These are phyloP conservation scores for Smutsia gigantea DNA, from an alignment of 2,797 vertebrate genomes.

Conservation along the genomic window DNA sequence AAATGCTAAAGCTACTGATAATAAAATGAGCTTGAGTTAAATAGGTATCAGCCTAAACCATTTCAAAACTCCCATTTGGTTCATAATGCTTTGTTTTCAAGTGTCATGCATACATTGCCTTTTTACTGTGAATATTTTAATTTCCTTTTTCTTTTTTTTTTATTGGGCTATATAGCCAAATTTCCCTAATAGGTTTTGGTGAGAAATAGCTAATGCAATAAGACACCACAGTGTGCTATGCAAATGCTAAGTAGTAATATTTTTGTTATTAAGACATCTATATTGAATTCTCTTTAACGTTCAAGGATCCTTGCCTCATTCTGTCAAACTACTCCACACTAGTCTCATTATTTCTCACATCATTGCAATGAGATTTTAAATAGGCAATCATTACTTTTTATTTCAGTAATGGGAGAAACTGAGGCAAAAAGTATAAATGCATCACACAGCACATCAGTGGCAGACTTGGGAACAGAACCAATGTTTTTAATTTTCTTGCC, in stretches of 20 bases:
- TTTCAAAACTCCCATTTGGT: not conserved
- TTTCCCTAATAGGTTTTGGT: not conserved
- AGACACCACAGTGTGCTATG: not conserved
- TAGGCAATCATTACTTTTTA: not conserved
- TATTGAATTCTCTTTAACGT: conserved; percentile 51
- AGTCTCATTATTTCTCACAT: conserved; percentile 15
- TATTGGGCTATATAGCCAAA: not conserved
- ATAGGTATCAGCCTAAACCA: not conserved
- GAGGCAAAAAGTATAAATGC: not conserved
- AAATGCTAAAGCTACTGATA: not conserved
- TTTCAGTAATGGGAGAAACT: conserved; percentile 43
- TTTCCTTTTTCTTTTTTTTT: not conserved
- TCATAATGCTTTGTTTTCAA: conserved; percentile 16
- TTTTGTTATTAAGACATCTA: conserved; percentile 23
- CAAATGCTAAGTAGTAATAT: not conserved
- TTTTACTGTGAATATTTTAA: conserved; percentile 17
- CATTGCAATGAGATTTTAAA: not conserved
- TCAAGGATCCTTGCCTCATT: conserved; percentile 23
- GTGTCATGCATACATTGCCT: not conserved
- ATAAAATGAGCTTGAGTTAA: not conserved
- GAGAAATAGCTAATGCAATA: conserved; percentile 20
- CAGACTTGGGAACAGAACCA: not conserved
- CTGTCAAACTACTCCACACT: not conserved
- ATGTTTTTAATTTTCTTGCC: not conserved
- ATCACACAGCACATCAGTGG: not conserved